Conservation (phyloP, 1,140 invertebrate genomes). For the Brachystomella parvula region DNA sequence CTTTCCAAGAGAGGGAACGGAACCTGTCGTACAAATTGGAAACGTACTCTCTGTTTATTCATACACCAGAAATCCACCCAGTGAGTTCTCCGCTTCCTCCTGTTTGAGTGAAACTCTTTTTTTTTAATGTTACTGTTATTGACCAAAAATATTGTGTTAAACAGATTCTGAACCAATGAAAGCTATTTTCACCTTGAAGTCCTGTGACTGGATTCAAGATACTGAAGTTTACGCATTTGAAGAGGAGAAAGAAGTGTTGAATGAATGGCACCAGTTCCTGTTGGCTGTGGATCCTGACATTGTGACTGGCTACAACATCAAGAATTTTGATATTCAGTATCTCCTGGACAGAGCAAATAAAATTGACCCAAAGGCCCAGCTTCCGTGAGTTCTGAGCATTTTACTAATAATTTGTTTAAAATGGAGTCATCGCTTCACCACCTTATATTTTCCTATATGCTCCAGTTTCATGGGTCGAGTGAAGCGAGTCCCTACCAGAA, state of each 20-base stretch:
- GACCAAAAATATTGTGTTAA: no score
- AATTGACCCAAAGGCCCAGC: not conserved
- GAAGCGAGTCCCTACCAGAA: not conserved
- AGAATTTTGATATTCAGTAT: constrained; percentile 34
- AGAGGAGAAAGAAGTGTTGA: constrained; percentile 21
- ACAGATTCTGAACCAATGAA: constrained; percentile 11
- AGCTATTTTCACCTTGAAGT: constrained; percentile 19
- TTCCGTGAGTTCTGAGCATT: constrained; percentile 19
- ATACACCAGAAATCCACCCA: no score
- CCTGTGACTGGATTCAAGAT: constrained; percentile 21
- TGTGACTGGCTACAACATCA: constrained; percentile 33
- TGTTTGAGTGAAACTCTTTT: no score
- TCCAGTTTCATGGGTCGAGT: constrained; percentile 19
- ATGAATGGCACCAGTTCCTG: constrained; percentile 25
- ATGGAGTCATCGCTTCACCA: not conserved
- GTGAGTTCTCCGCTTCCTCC: no score
- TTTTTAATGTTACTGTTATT: no score
- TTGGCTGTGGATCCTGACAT: constrained; percentile 30
- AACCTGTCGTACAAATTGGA: constrained; percentile 30
- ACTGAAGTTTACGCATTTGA: constrained; percentile 24
- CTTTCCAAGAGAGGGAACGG: constrained; percentile 13
- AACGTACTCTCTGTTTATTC: constrained; percentile 15
- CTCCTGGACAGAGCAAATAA: constrained; percentile 22
- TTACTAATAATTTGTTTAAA: not conserved
- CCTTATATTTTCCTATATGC: not conserved